Conservation (phyloP, 1,140 invertebrate genomes). For the Leptinotarsa undecemlineata region DNA sequence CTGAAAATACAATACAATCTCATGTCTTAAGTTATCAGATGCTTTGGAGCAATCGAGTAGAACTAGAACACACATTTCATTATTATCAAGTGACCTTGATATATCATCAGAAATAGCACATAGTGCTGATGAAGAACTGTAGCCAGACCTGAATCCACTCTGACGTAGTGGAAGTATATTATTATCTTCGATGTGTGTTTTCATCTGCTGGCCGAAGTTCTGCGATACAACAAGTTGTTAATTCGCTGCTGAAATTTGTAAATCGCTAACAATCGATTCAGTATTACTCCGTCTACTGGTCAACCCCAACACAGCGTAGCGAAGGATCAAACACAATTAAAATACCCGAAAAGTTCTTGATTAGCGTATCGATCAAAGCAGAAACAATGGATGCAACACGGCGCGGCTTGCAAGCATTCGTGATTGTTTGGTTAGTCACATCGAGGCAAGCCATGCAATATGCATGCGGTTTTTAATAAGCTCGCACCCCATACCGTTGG, state of each 20-base stretch:
- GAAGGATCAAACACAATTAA: slow-evolving; percentile 29
- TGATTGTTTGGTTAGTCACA: slow-evolving; percentile 41
- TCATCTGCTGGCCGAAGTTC: too few relatives aligned
- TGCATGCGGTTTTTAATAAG: slow-evolving; percentile 48
- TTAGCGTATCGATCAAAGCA: slow-evolving; percentile 28
- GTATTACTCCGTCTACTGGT: background rate
- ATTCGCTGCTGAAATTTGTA: background rate
- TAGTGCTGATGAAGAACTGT: too few relatives aligned
- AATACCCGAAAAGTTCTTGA: slow-evolving; percentile 20
- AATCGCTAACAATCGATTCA: background rate
- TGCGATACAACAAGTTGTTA: too few relatives aligned
- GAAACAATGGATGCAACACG: slow-evolving; percentile 9
- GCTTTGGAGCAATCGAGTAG: too few relatives aligned
- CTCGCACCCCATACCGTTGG: slow-evolving; percentile 27
- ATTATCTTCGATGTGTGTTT: too few relatives aligned
- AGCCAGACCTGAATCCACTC: too few relatives aligned
- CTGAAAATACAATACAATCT: too few relatives aligned
- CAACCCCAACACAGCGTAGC: slow-evolving; percentile 17
- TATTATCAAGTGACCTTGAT: too few relatives aligned
- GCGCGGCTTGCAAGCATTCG: slow-evolving; percentile 27
- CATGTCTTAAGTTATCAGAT: too few relatives aligned
- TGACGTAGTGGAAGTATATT: too few relatives aligned
- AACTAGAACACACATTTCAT: too few relatives aligned
- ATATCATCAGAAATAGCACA: too few relatives aligned
- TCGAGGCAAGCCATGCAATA: slow-evolving; percentile 36